Percentiles rank a stretch among this genome's conserved stretches.
These are phyloP conservation scores for Neomicropteryx cornuta DNA, from an alignment of 1,140 invertebrate genomes.

Conservation along the genomic window DNA sequence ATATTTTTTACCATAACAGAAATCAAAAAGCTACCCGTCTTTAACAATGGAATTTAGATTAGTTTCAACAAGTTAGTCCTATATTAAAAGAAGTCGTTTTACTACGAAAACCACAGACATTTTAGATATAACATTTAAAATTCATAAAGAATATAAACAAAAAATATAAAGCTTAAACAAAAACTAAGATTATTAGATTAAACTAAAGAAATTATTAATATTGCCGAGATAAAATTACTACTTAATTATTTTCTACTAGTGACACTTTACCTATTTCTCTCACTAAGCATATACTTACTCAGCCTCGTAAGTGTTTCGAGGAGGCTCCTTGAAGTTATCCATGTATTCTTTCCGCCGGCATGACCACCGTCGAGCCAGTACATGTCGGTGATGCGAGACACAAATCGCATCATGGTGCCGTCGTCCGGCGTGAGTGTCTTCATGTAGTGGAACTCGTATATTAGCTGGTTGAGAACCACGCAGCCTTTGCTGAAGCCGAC, in stretches of 20 bases:
- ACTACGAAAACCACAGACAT: too few species aligned
- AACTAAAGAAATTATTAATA: neutral
- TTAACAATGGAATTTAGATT: too few species aligned
- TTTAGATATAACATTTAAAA: neutral
- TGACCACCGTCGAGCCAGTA: conserved; percentile 86
- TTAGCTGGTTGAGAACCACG: conserved; percentile 80
- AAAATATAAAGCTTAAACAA: neutral
- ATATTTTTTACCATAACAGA: too few species aligned
- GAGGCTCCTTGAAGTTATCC: conserved; percentile 64
- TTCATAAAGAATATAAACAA: neutral
- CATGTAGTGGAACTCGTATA: conserved; percentile 71
- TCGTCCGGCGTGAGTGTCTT: conserved; percentile 52
- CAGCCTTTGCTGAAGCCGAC: conserved; percentile 89
- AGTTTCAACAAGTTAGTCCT: too few species aligned
- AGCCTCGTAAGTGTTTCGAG: conserved; percentile 57
- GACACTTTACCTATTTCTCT: neutral
- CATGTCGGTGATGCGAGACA: conserved; percentile 55
- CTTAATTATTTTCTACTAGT: neutral
- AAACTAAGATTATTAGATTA: neutral
- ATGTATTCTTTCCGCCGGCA: conserved; percentile 69
- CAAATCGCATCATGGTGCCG: conserved; percentile 43
- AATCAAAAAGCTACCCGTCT: too few species aligned
- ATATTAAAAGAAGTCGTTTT: too few species aligned
- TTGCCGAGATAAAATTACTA: neutral
- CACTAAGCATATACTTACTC: conserved; percentile 27